Conservation (phyloP, 2,888 invertebrate genomes). For the Ceramica pisi region DNA sequence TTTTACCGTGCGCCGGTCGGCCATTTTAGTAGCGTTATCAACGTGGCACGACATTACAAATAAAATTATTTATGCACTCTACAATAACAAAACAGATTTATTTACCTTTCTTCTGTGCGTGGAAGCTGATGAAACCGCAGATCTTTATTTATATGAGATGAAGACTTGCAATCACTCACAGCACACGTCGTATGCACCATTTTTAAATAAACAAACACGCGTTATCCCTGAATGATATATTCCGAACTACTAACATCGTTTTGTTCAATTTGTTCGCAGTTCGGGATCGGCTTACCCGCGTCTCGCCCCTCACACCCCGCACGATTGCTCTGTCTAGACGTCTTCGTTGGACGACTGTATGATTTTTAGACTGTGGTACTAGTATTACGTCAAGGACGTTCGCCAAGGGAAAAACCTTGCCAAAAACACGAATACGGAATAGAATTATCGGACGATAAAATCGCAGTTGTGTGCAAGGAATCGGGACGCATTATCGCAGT, state of each 20-base stretch:
- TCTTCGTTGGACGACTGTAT: too few species aligned
- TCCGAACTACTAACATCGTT: too few species aligned
- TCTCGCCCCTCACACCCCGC: conserved; percentile 5
- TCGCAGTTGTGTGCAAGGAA: too few species aligned
- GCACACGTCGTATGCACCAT: conserved; percentile 34
- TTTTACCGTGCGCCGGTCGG: too few species aligned
- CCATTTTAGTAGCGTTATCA: too few species aligned
- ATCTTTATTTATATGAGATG: conserved; percentile 31
- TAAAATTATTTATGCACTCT: background rate
- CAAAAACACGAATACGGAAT: too few species aligned
- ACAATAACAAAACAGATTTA: conserved; percentile 4
- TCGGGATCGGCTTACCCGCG: conserved; percentile 4
- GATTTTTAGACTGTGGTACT: too few species aligned
- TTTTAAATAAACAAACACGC: conserved; percentile 13
- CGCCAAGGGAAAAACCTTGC: too few species aligned
- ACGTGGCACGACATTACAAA: too few species aligned
- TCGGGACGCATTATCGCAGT: too few species aligned
- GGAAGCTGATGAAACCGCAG: conserved; percentile 38
- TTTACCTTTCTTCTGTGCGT: conserved; percentile 17
- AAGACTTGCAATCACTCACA: conserved; percentile 25
- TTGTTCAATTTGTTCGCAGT: background rate
- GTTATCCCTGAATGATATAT: background rate
- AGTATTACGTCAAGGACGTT: too few species aligned
- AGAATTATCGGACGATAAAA: too few species aligned
- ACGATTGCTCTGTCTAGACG: conserved; percentile 1